These are phyloP conservation scores for Murina feae DNA, from an alignment of 2,113 vertebrate species.

Conservation along the genomic window DNA sequence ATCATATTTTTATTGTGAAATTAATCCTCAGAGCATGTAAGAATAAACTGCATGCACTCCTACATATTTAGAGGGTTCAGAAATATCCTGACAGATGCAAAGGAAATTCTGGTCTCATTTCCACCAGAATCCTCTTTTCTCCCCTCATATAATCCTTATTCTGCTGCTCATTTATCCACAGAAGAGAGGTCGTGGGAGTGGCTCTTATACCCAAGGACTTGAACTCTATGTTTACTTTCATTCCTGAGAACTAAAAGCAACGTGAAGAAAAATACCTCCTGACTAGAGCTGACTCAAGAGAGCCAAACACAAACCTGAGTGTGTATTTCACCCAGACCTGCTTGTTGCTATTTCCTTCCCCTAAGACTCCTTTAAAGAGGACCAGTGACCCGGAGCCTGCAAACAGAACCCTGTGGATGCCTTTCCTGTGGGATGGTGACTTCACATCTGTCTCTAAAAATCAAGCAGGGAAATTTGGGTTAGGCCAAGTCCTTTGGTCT, in stretches of 20 bases:
- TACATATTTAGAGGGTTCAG: neutral
- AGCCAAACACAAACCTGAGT: neutral
- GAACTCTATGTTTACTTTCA: neutral
- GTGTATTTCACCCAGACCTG: neutral
- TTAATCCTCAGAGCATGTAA: neutral
- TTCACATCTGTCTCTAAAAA: neutral
- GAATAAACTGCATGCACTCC: neutral
- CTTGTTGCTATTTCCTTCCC: neutral
- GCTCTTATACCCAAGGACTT: neutral
- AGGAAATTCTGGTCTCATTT: neutral
- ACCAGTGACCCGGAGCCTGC: neutral
- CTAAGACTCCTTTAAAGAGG: neutral
- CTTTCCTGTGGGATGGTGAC: neutral
- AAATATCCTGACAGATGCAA: neutral
- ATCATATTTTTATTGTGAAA: neutral
- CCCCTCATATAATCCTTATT: neutral
- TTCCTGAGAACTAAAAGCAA: conserved; percentile 35
- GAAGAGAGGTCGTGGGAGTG: neutral
- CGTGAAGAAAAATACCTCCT: neutral
- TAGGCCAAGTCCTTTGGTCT: neutral
- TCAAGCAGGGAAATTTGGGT: neutral
- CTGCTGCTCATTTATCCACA: neutral
- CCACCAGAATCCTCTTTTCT: conserved; percentile 21
- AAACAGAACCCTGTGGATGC: neutral
- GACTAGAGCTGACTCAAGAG: neutral